Percentiles rank a stretch among this genome's conserved stretches.
Conservation (phyloP, 2,797 vertebrate species). For the Falco novaeseelandiae region DNA sequence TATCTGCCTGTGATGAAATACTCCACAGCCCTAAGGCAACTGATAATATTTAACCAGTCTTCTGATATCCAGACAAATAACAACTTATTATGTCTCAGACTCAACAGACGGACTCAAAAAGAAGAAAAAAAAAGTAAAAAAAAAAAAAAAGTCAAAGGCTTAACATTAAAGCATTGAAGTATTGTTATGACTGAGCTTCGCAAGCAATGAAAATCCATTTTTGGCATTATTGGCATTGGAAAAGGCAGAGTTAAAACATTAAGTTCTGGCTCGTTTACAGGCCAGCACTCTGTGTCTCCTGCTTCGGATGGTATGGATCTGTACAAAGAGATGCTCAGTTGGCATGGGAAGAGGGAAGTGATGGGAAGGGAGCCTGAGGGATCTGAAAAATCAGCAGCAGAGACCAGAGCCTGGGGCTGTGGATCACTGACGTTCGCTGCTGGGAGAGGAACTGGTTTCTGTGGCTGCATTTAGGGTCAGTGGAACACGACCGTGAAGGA, state of each 20-base stretch:
- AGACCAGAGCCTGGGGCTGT: neutral
- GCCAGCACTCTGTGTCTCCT: neutral
- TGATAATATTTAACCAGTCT: constrained; percentile 3
- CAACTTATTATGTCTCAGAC: neutral
- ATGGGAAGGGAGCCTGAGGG: neutral
- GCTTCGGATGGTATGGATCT: fast-evolving
- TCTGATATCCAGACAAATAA: constrained; percentile 24
- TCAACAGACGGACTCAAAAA: neutral
- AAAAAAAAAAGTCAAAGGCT: neutral
- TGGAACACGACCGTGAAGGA: neutral
- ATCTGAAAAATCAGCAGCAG: neutral
- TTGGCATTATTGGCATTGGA: neutral
- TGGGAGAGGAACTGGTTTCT: neutral
- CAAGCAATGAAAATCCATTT: neutral
- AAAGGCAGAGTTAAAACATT: neutral
- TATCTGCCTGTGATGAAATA: constrained; percentile 24
- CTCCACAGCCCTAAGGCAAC: neutral
- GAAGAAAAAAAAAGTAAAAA: neutral
- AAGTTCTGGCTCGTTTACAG: neutral
- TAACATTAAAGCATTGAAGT: neutral
- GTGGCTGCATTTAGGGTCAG: neutral
- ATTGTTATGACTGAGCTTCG: neutral
- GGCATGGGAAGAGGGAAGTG: neutral
- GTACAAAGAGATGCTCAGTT: neutral
- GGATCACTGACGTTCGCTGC: neutral